Evolutionary conservation across 1,140 invertebrate genomes (phyloP), one percentile per base, ranked within the genome.

Genomic region (Saccostrea echinata): DNA sequence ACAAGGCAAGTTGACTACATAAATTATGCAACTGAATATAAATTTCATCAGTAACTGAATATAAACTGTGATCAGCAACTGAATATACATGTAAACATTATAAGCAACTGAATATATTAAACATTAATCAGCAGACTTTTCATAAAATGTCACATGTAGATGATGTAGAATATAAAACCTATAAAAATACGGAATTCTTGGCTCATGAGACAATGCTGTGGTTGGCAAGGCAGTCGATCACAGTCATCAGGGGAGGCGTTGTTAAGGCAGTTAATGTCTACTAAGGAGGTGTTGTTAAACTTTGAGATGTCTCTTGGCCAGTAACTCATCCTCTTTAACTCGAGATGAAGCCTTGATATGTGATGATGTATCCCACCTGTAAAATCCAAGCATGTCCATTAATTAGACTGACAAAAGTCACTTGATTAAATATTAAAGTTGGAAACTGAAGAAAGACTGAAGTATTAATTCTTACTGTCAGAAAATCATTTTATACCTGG

Each of bases 321-420:
- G 81, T n/a, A 83, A 12, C 35, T 83, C 81, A 11, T 83, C 81
- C 43, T 83, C 81, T 11, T 51, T 83, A 3, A 52, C 81, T 8
- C 52, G 21, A 33, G 76, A 76, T 16, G 57, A 64, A 16, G 18
- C 16, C 52, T 33, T 76, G 33, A 86, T 86, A 30, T 86, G 84
- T 71, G 68, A 52, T 27, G 64, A 76, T 33, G 84, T 86, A 52
- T 86, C 84, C 84, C 84, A 86, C 71, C 84, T 86, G 51, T 16
- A 80, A 86, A n/a, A 3, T 16, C 11, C 27, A 76, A 27, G 12
- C 24, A 71, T 8, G 57, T 21, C 1, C 24, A 18, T 64, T 24
- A 64, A 8, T 64, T n/a, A n/a, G n/a, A n/a, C n/a, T n/a, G n/a
- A n/a, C n/a, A n/a, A n/a, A n/a, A n/a, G n/a, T n/a, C n/a, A n/a